Conservation (phyloP, 2,888 invertebrate genomes). For the Eristalis intricaria region DNA sequence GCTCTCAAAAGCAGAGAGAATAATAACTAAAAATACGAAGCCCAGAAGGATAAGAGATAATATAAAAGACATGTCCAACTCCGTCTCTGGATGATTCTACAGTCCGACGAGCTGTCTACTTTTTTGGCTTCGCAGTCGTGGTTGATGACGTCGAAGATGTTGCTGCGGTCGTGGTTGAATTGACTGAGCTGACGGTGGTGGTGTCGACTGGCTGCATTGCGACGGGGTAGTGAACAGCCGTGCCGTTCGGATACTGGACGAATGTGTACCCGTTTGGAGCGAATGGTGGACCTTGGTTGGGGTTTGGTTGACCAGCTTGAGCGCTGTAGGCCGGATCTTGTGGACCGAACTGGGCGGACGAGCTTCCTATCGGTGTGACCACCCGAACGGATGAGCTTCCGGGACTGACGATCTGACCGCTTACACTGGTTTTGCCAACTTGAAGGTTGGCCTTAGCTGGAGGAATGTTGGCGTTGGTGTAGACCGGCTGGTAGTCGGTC, state of each 20-base stretch:
- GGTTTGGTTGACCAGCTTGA: neutral
- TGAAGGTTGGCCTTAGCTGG: neutral
- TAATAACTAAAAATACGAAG: neutral
- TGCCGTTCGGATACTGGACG: conserved; percentile 40
- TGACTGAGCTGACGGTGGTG: neutral
- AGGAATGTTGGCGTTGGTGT: neutral
- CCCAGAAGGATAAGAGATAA: neutral
- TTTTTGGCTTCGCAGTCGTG: conserved; percentile 13
- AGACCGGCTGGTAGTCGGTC: conserved; percentile 10
- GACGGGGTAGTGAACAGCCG: conserved; percentile 28
- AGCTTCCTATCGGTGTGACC: neutral
- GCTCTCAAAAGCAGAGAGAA: neutral
- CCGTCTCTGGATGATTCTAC: neutral
- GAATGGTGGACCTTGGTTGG: neutral
- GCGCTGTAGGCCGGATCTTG: neutral
- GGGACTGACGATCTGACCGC: neutral
- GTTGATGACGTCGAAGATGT: neutral
- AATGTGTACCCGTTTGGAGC: conserved; percentile 28
- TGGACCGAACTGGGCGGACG: neutral
- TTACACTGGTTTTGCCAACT: neutral
- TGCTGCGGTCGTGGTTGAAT: neutral
- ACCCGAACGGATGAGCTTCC: neutral
- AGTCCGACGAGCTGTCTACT: neutral
- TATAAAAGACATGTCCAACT: conserved; percentile 14
- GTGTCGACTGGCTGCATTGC: conserved; percentile 35